phyloP scores from a whole-genome alignment of 2,888 invertebrate species.

The Mythimna albipuncta region DNA sequence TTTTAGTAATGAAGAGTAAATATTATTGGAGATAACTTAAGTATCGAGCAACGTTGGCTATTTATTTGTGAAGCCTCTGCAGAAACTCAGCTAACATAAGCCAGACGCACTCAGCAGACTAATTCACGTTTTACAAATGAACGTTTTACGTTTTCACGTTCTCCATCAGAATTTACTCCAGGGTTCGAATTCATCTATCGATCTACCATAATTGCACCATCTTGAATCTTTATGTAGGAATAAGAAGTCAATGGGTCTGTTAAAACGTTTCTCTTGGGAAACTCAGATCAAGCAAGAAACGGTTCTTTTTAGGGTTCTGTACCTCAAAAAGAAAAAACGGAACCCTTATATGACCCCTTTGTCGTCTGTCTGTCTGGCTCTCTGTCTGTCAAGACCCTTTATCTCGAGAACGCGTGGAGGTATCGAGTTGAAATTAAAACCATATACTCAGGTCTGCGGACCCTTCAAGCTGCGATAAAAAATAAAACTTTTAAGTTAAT shows the following conservation, averaged over 20 bases:
- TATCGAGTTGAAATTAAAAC: too few species aligned
- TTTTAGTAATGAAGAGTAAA: constrained; percentile 30
- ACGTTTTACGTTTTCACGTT: too few species aligned
- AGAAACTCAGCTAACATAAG: constrained; percentile 34
- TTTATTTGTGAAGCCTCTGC: constrained; percentile 36
- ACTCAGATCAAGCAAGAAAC: too few species aligned
- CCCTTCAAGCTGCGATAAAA: too few species aligned
- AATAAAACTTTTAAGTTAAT: too few species aligned
- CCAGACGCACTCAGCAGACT: constrained; percentile 33
- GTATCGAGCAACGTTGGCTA: constrained; percentile 21
- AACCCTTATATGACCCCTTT: too few species aligned
- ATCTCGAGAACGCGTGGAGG: too few species aligned
- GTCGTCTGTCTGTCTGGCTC: too few species aligned
- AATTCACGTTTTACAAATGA: constrained; percentile 35
- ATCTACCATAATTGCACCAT: background rate
- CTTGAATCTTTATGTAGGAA: background rate
- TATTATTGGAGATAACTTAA: constrained; percentile 23
- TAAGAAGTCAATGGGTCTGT: background rate
- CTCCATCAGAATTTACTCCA: constrained; percentile 1
- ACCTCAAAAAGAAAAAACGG: too few species aligned
- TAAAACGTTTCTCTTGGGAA: background rate
- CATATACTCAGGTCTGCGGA: too few species aligned
- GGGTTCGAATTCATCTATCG: constrained; percentile 8
- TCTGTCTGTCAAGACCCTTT: too few species aligned
- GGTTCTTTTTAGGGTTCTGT: too few species aligned